These are phyloP conservation scores for Onychostruthus taczanowskii DNA, from an alignment of 2,113 vertebrate genomes.

Conservation along the genomic window DNA sequence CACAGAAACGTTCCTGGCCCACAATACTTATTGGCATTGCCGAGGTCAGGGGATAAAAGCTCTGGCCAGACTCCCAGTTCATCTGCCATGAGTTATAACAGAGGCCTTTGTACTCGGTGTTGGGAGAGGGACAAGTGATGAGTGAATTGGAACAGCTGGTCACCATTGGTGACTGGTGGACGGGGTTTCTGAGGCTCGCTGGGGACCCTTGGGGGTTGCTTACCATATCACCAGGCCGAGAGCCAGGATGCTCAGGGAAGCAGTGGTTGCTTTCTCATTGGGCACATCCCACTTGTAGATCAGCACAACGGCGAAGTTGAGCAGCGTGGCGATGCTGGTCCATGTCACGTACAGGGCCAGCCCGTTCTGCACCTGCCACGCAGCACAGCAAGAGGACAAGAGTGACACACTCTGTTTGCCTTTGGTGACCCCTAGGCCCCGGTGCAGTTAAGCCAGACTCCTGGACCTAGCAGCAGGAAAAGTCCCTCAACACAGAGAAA, in stretches of 20 bases:
- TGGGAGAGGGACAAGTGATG: neutral
- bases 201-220: neutral
- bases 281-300: slow-evolving; percentile 67
- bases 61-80: neutral
- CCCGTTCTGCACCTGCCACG: slow-evolving; percentile 80
- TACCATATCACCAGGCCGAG: slow-evolving; percentile 75
- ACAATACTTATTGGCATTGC: neutral
- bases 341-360: slow-evolving; percentile 79
- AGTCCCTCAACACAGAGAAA: neutral
- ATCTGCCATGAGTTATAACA: neutral
- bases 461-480: neutral
- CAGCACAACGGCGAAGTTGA: slow-evolving; percentile 79
- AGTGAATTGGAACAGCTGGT: neutral
- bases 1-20: neutral
- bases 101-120: neutral
- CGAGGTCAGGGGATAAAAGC: neutral
- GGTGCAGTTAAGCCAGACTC: neutral
- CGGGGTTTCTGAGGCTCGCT: neutral
- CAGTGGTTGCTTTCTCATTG: slow-evolving; percentile 66
- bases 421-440: rapidly evolving
- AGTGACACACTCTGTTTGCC: neutral
- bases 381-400: neutral
- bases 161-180: neutral
- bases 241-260: slow-evolving; percentile 76
- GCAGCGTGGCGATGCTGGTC: slow-evolving; percentile 78